These are phyloP conservation scores for Natator depressus DNA, from an alignment of 2,113 vertebrate species.

Conservation along the genomic window DNA sequence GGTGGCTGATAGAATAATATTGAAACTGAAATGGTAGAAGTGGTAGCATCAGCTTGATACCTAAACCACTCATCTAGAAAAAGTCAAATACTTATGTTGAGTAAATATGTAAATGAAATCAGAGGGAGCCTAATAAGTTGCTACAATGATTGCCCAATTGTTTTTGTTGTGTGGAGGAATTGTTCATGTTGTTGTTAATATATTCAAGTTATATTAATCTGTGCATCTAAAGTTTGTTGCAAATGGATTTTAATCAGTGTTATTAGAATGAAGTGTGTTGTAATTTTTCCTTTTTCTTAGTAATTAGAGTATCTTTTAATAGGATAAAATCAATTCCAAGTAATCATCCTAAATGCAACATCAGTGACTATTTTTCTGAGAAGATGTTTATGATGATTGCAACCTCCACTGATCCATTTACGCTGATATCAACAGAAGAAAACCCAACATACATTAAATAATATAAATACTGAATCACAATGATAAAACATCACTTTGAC, in stretches of 20 bases:
- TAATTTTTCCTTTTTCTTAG: constrained; percentile 28
- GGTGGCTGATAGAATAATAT: neutral
- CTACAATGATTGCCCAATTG: neutral
- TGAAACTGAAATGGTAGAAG: neutral
- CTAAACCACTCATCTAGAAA: neutral
- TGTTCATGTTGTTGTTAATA: neutral
- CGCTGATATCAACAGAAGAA: neutral
- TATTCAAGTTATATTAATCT: constrained; percentile 11
- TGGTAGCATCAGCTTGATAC: neutral
- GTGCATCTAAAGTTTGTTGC: neutral
- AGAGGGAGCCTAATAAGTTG: neutral
- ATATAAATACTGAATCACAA: neutral
- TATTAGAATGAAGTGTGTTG: constrained; percentile 15
- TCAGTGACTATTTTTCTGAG: constrained; percentile 10
- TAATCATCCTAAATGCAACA: constrained; percentile 41
- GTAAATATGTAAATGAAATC: neutral
- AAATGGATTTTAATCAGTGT: constrained; percentile 35
- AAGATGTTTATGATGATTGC: constrained; percentile 31
- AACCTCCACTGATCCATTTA: constrained; percentile 4
- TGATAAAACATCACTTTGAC: neutral
- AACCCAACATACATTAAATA: neutral
- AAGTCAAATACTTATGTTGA: neutral
- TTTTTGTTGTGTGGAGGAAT: neutral
- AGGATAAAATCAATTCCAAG: constrained; percentile 16
- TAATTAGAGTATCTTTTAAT: constrained; percentile 13